A percentile compares a stretch with the other conserved stretches of the same genome.
Evolutionary conservation across 2,797 vertebrate species (phyloP).

Genomic region (Malacoraja senta): DNA sequence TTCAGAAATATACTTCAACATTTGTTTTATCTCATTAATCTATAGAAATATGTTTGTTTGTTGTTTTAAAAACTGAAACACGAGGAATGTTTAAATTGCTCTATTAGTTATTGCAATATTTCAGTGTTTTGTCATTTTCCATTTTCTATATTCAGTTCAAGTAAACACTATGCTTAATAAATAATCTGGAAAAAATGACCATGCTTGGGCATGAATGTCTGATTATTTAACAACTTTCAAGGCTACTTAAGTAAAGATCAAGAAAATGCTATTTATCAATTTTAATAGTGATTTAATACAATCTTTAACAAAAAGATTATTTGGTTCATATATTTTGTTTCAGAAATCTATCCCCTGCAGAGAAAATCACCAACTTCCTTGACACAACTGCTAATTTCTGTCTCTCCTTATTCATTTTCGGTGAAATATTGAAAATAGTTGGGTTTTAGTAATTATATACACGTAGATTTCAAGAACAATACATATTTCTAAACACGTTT

Average conservation of each 20-base stretch:
- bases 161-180: background rate
- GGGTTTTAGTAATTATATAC: background rate
- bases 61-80: background rate
- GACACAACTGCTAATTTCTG: background rate
- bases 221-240: background rate
- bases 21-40: background rate
- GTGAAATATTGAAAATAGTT: background rate
- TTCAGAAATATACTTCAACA: background rate
- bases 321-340: background rate
- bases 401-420: background rate
- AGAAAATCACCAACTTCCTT: background rate
- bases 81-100: background rate
- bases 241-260: background rate
- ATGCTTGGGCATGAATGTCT: background rate
- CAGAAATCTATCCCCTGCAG: background rate
- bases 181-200: background rate
- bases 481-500: background rate
- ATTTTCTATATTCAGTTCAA: background rate
- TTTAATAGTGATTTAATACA: background rate
- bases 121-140: background rate
- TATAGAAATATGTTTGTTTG: background rate
- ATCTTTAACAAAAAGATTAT: background rate
- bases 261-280: background rate
- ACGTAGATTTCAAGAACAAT: background rate
- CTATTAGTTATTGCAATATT: background rate